Conservation (phyloP, 2,113 vertebrate genomes). For the Chelonoidis abingdonii region DNA sequence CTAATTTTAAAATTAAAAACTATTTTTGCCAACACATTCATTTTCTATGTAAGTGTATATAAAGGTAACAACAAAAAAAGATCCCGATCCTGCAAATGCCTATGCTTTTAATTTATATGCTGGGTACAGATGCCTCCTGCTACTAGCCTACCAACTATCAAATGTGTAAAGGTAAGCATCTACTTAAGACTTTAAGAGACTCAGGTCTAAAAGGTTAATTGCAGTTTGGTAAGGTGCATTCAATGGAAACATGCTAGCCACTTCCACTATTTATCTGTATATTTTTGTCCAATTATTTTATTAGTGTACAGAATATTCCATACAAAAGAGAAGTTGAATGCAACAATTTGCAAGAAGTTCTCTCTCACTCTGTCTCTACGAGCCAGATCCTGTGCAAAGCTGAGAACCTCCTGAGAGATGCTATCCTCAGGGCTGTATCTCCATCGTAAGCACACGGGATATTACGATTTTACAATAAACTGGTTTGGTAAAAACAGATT, state of each 20-base stretch:
- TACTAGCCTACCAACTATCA: neutral
- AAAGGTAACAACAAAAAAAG: neutral
- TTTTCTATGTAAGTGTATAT: neutral
- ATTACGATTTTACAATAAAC: too few relatives aligned
- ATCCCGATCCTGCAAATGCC: neutral
- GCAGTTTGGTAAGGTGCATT: neutral
- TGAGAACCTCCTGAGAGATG: conserved; percentile 12
- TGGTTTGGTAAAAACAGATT: too few relatives aligned
- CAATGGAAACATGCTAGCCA: neutral
- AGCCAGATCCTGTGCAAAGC: neutral
- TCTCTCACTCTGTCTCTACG: neutral
- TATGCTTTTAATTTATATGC: neutral
- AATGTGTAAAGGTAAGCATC: neutral
- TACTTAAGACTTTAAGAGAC: neutral
- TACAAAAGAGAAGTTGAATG: neutral
- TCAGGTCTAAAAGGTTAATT: neutral
- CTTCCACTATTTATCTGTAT: neutral
- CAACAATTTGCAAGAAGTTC: neutral
- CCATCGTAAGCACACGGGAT: too few relatives aligned
- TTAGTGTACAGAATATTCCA: neutral
- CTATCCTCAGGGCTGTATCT: neutral
- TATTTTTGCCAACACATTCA: neutral
- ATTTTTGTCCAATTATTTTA: neutral
- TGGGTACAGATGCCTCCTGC: conserved; percentile 15
- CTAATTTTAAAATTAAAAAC: neutral